These are phyloP conservation scores for Clusia tigrina DNA, from an alignment of 2,888 invertebrate species.

Conservation along the genomic window DNA sequence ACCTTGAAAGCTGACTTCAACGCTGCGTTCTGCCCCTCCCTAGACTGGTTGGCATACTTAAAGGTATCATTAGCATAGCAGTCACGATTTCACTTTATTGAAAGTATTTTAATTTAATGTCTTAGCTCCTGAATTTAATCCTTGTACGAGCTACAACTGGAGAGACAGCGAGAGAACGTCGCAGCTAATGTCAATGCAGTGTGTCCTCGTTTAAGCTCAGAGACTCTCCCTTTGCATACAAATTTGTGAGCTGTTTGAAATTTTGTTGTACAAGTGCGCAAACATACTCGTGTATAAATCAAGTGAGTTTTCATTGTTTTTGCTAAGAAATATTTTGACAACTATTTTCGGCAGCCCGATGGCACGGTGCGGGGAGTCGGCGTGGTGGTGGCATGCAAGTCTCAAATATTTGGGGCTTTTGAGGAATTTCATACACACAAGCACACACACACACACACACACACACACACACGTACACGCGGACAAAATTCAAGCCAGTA, in stretches of 20 bases:
- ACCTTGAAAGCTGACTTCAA: too few relatives aligned
- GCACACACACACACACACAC: conserved; percentile 22
- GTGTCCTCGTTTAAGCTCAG: too few relatives aligned
- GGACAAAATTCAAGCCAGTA: not conserved
- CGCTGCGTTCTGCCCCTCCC: too few relatives aligned
- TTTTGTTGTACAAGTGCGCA: too few relatives aligned
- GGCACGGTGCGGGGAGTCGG: conserved; percentile 5
- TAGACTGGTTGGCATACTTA: conserved; percentile 5
- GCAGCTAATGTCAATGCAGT: too few relatives aligned
- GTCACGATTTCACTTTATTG: conserved; percentile 58
- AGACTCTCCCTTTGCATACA: too few relatives aligned
- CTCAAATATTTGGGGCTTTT: conserved; percentile 10
- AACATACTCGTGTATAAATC: too few relatives aligned
- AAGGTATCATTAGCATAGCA: conserved; percentile 51
- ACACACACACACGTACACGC: not conserved
- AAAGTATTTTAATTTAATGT: conserved; percentile 56
- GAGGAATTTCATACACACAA: conserved; percentile 7
- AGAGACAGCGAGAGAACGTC: too few relatives aligned
- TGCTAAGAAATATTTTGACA: not conserved
- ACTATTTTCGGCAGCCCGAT: conserved; percentile 10
- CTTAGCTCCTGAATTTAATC: conserved; percentile 43
- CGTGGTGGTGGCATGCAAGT: not conserved
- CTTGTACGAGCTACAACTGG: conserved; percentile 40
- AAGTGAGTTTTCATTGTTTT: too few relatives aligned
- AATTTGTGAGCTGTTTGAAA: too few relatives aligned